Base-by-base conservation (phyloP, 1,140 invertebrate genomes). In the Listronotus bonariensis region DNA sequence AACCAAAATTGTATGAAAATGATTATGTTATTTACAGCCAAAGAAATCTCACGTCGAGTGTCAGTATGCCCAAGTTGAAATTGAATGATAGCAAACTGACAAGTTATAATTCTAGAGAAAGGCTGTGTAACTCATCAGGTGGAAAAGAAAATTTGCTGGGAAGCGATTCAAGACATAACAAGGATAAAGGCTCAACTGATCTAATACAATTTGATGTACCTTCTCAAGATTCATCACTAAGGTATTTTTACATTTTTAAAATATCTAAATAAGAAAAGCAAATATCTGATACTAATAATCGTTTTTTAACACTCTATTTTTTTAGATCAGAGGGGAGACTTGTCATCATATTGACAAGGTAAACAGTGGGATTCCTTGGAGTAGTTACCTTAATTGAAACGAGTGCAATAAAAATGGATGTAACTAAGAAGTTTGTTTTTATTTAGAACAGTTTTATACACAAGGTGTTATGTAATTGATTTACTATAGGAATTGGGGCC, bases 221-320 rank as follows among this genome's bases (percentile, higher is more conserved):
- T 11, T 63, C 60, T 5, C 60, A 63, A 15, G 51, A 63, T 48
- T 63, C 60, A 5, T 63, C 60, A 6, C 48, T 63, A 34, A 55
- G 51, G 60, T 63, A 53, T 26, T 26, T 26, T 26, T 26, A 26
- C 5, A 26, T 26, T 26, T 26, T 26, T 3, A 26, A 26, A 5
- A 26, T 26, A 26, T 26, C 5, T 26, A n/a, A n/a, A n/a, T n/a
- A n/a, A n/a, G n/a, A n/a, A n/a, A n/a, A n/a, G n/a, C n/a, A n/a
- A n/a, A n/a, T n/a, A n/a, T n/a, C n/a, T n/a, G n/a, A n/a, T n/a
- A n/a, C n/a, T n/a, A n/a, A n/a, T n/a, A n/a, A n/a, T n/a, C n/a
- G n/a, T n/a, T n/a, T n/a, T n/a, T n/a, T n/a, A n/a, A n/a, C n/a
- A n/a, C n/a, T 34, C 9, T 34, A 34, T 36, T 36, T 10, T 36